phyloP scores from a whole-genome alignment of 2,888 invertebrate genomes.

The Drosophila koepferae region DNA sequence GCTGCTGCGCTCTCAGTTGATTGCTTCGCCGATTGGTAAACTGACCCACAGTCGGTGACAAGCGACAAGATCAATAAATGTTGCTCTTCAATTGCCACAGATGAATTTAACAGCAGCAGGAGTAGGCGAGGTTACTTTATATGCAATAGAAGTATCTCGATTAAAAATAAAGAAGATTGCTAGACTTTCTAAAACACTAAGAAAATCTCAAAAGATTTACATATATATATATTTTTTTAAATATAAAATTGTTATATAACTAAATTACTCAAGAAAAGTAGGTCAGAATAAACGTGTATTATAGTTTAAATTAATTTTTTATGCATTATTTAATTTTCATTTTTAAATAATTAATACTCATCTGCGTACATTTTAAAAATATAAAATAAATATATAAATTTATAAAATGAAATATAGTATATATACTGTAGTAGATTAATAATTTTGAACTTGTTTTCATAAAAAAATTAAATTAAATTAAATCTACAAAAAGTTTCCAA shows the following conservation, averaged over 20 bases:
- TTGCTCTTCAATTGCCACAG: slow-evolving; percentile 45
- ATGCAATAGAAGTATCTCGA: neutral
- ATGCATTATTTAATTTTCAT: no score
- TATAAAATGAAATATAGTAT: no score
- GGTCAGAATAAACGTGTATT: no score
- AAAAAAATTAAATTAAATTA: neutral
- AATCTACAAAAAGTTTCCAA: no score
- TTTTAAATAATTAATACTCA: no score
- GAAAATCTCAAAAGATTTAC: neutral
- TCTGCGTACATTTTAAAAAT: no score
- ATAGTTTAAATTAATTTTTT: no score
- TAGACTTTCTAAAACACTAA: neutral
- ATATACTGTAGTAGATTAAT: no score
- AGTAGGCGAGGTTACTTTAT: neutral
- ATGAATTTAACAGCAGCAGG: neutral
- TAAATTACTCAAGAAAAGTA: no score
- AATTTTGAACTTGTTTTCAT: neutral
- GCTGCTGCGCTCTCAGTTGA: slow-evolving; percentile 29
- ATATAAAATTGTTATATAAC: neutral
- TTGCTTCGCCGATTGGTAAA: slow-evolving; percentile 56
- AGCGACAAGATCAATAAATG: slow-evolving; percentile 59
- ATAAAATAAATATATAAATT: no score
- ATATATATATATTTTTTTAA: neutral
- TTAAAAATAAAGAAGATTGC: neutral
- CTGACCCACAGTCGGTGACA: slow-evolving; percentile 58